Evolutionary conservation across 2,888 invertebrate species (phyloP), one percentile per base, ranked within the genome.

Genomic region (Macrosoma leucophasiata): DNA sequence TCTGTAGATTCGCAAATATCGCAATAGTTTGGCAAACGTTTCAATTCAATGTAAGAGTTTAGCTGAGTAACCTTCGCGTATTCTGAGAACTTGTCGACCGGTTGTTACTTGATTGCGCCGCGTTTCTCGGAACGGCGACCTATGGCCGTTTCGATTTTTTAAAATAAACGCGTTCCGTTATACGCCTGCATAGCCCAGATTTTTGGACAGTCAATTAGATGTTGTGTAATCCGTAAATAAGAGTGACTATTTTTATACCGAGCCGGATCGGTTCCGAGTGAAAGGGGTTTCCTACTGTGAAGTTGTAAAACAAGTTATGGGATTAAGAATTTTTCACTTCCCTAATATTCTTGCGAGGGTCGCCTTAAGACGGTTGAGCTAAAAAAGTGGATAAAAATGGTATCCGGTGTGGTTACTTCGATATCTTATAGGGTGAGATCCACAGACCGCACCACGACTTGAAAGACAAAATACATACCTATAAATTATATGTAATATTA

Each of bases 111-210:
- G 56, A 55, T 38, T 50, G 52, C 48, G 55, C 50, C 46, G 55
- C 55, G 56, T 46, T 77, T 77, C 75, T 64, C 54, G 55, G 75
- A 75, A 75, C 55, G 52, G 46, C 63, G 62, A 62, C 56, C 62
- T 57, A 58, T 50, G 48, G 62, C 57, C 58, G 66, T 63, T 74
- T 75, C 68, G 62, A 74, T 76, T 77, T 77, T 48, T 77, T 71
- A 67, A 78, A 75, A 76, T 75, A 76, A 76, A 72, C 54, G 52
- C 69, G 66, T 67, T 71, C 73, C 70, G 68, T 75, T 76, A 70
- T 53, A 62, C 59, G 48, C 51, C 56, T 52, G 53, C 47, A 58
- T 60, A 43, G 57, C 52, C 48, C 58, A 50, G 62, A 73, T 72
- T 74, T 71, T 72, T 68, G 60, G 58, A 42, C 56, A 55, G 58